Conservation (phyloP, 2,113 vertebrate genomes). For the Alouatta palliata region DNA sequence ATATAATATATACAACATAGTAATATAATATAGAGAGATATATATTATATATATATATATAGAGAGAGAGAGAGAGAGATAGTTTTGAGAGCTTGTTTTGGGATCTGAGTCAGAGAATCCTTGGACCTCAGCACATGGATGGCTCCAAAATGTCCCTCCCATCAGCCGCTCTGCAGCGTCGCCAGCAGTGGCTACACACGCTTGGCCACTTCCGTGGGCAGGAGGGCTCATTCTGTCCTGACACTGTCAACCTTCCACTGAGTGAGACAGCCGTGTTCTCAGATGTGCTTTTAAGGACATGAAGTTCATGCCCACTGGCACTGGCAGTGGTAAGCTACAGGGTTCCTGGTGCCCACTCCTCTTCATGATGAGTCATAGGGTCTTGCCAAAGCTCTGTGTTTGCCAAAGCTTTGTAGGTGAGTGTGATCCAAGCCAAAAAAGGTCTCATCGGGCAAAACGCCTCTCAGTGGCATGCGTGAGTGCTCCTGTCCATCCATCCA, state of each 20-base stretch:
- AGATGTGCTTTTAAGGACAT: not conserved
- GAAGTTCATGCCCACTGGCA: not conserved
- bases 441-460: not conserved
- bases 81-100: not conserved
- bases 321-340: too few species aligned
- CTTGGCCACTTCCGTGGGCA: not conserved
- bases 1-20: accelerated
- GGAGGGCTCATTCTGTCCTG: not conserved
- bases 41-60: too few species aligned
- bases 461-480: not conserved
- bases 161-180: not conserved
- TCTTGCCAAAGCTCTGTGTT: not conserved
- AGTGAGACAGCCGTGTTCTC: not conserved
- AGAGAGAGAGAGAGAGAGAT: too few species aligned
- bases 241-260: not conserved
- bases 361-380: not conserved
- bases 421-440: not conserved
- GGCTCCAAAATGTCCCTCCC: not conserved
- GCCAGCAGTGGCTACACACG: not conserved
- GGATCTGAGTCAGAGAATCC: not conserved
- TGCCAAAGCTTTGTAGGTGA: not conserved
- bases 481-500: accelerated
- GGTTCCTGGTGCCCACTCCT: not conserved
- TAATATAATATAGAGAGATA: too few species aligned
- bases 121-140: not conserved